phyloP scores from a whole-genome alignment of 2,888 invertebrate species.

The Andrena minutula region DNA sequence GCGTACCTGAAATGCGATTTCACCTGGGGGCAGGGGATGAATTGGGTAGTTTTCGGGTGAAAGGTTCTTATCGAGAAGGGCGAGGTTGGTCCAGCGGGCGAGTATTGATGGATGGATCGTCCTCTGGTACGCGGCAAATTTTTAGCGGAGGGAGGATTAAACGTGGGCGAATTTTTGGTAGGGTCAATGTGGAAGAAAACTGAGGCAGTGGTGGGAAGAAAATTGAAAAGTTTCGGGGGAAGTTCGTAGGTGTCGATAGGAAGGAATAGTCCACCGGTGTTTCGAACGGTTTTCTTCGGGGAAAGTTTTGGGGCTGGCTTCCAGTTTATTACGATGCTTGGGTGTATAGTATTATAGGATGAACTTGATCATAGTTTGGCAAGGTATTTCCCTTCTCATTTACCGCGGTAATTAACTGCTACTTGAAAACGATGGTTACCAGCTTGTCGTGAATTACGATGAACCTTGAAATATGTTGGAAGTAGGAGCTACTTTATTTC shows the following conservation, averaged over 20 bases:
- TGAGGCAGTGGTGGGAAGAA: too few species aligned
- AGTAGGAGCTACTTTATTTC: neutral
- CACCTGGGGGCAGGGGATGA: neutral
- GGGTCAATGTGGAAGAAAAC: too few species aligned
- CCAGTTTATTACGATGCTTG: too few species aligned
- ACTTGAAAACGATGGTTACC: neutral
- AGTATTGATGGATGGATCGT: neutral
- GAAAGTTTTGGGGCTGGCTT: too few species aligned
- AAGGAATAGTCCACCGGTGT: too few species aligned
- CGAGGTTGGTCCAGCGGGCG: neutral
- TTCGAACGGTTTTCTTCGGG: too few species aligned
- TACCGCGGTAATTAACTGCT: constrained; percentile 2
- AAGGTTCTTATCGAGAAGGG: neutral
- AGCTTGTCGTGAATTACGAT: neutral
- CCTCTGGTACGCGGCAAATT: too few species aligned
- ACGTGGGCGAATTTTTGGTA: too few species aligned
- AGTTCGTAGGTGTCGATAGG: too few species aligned
- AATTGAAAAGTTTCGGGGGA: too few species aligned
- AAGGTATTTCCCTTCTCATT: constrained; percentile 1
- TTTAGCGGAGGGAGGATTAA: too few species aligned
- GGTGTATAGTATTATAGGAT: too few species aligned
- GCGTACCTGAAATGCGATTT: constrained; percentile 22
- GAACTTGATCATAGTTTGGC: neutral
- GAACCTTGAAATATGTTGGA: neutral
- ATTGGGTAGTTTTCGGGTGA: neutral